Conservation (phyloP, 2,113 vertebrate species). For the Hyla sarda region DNA sequence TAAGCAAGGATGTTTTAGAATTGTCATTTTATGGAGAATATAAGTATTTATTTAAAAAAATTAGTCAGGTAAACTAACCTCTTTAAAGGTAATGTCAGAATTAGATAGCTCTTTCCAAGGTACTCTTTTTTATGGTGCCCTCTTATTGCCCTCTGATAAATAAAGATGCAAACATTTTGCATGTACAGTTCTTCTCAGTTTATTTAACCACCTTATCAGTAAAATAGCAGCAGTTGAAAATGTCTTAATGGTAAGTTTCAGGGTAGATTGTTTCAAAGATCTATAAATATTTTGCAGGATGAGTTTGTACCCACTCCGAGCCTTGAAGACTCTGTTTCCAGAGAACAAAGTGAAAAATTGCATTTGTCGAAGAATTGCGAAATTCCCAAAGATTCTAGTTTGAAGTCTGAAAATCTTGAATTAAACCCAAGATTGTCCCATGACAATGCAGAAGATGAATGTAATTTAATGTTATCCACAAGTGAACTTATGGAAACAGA, state of each 20-base stretch:
- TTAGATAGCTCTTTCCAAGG: too few species aligned
- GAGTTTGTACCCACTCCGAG: conserved; percentile 89
- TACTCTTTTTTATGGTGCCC: too few species aligned
- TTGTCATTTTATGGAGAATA: too few species aligned
- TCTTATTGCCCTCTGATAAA: too few species aligned
- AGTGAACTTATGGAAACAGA: conserved; percentile 67
- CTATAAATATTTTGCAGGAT: conserved; percentile 75
- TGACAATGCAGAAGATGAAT: conserved; percentile 66
- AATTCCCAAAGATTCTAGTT: conserved; percentile 60
- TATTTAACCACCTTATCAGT: too few species aligned
- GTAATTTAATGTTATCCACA: conserved; percentile 78
- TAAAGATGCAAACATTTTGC: too few species aligned
- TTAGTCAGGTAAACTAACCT: too few species aligned
- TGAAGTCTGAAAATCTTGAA: conserved; percentile 63
- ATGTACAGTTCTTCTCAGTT: too few species aligned
- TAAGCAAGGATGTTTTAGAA: too few species aligned
- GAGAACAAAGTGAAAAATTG: conserved; percentile 47
- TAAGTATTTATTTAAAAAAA: too few species aligned
- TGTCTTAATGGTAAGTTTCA: background rate
- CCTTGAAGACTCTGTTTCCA: conserved; percentile 68
- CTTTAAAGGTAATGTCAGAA: too few species aligned
- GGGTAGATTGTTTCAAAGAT: background rate
- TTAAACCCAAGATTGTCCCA: conserved; percentile 56
- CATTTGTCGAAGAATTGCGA: conserved; percentile 56
- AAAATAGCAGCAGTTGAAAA: too few species aligned